Conservation (phyloP, 53 echinoderm and acorn worm species). For the Astropecten irregularis region DNA sequence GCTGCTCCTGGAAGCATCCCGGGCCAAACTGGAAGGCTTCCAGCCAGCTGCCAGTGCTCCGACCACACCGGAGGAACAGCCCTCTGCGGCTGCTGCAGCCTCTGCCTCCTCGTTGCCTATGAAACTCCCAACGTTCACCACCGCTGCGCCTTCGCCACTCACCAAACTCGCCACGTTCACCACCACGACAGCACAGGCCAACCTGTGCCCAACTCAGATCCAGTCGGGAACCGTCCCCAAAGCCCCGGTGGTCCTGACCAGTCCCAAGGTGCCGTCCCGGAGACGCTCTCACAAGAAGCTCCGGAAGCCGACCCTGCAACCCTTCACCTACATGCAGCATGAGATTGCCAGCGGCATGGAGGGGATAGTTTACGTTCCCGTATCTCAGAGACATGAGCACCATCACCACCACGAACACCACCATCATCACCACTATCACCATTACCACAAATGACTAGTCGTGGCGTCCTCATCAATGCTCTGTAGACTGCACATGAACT, state of each 20-base stretch:
- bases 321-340: slow-evolving; percentile 89
- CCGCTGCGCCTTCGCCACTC: slow-evolving; percentile 26
- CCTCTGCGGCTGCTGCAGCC: background rate
- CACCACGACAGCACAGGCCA: background rate
- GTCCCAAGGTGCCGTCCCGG: slow-evolving; percentile 12
- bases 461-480: background rate
- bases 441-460: slow-evolving; percentile 67
- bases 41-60: slow-evolving; percentile 21
- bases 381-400: slow-evolving; percentile 77
- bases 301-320: slow-evolving; percentile 69
- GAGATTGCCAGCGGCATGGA: slow-evolving; percentile 74
- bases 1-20: slow-evolving; percentile 76
- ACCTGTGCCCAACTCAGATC: slow-evolving; percentile 55
- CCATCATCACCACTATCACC: slow-evolving; percentile 90
- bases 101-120: background rate
- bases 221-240: slow-evolving; percentile 7
- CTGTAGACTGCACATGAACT: slow-evolving; percentile 11
- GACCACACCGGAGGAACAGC: too few species aligned
- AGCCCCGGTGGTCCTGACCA: slow-evolving; percentile 12
- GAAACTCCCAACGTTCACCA: slow-evolving; percentile 30
- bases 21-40: slow-evolving; percentile 70
- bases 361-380: slow-evolving; percentile 50
- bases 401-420: slow-evolving; percentile 96
- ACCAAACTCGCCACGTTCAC: slow-evolving; percentile 26
- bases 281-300: slow-evolving; percentile 38